Base-by-base conservation (phyloP, 2,888 invertebrate species). In the Athalia circularis region DNA sequence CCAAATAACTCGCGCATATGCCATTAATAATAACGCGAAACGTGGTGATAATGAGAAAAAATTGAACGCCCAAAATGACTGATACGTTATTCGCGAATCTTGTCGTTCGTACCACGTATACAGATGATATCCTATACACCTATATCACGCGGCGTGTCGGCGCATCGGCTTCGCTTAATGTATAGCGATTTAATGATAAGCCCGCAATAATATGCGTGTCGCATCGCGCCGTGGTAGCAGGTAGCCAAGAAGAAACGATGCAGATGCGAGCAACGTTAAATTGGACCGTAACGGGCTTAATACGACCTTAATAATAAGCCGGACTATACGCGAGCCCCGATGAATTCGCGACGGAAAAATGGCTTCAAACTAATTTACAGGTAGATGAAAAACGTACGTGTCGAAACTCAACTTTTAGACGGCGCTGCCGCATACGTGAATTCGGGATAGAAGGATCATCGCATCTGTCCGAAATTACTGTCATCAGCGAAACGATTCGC, bases 391-490 rank as follows among this genome's bases (percentile, higher is more conserved):
- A 13, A n/a, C 67, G 72, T 59, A 29, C 29, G 29, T 29, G 29
- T 29, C 2, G 29, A 29, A 29, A 29, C 29, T 29, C 29, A 29
- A 29, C 29, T 29, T 29, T 29, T 29, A 29, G 29, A 29, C 29
- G 29, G 29, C 29, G 1, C 29, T 29, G 29, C 59, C 57, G 45
- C 57, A 13, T 47, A n/a, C n/a, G n/a, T 43, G 57, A 72, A 68
- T 77, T 74, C 75, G 65, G 80, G 76, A 70, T 68, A 80, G 68
- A 83, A 83, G 84, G 84, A 84, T 29, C 29, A 29, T 29, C 82
- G 85, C 85, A 86, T 86, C 86, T 85, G 85, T 88, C 85, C 86
- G 86, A 88, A 87, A 87, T 85, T 85, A 83, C 82, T 81, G 84
- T 86, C 84, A 85, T 86, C 88, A 87, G 85, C 82, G 83, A 84